phyloP scores from a whole-genome alignment of 30 jellyfish, hydroid and myxozoan species.

The Mastigias papua region DNA sequence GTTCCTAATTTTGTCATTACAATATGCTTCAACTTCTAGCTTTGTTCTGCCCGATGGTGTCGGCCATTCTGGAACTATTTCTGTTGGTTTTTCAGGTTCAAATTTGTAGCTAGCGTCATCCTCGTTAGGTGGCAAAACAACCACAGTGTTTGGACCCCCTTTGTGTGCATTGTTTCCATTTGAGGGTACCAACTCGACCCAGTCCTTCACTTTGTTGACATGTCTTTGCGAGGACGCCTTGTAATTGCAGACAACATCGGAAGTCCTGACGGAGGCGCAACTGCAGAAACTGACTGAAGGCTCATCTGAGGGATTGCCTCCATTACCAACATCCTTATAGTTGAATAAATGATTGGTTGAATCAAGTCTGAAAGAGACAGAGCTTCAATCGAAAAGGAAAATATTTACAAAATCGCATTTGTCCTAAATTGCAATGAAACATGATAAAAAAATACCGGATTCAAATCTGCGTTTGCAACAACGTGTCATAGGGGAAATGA shows the following conservation, averaged over 20 bases:
- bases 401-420: no score
- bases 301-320: not conserved
- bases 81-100: slow-evolving; percentile 9
- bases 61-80: slow-evolving; percentile 34
- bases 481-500: no score
- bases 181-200: not conserved
- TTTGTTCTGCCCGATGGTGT: slow-evolving; percentile 36
- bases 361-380: no score
- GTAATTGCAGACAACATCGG: not conserved
- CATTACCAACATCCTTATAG: not conserved
- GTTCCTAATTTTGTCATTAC: not conserved
- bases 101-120: slow-evolving; percentile 9
- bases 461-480: no score
- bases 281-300: not conserved
- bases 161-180: no score
- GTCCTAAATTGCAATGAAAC: no score
- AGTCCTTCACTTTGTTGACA: not conserved
- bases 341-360: not conserved
- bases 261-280: not conserved
- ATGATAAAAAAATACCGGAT: no score
- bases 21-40: not conserved
- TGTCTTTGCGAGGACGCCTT: not conserved
- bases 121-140: not conserved
- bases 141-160: no score
- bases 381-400: no score